phyloP scores from a whole-genome alignment of 2,797 vertebrate species.

The Clangula hyemalis region DNA sequence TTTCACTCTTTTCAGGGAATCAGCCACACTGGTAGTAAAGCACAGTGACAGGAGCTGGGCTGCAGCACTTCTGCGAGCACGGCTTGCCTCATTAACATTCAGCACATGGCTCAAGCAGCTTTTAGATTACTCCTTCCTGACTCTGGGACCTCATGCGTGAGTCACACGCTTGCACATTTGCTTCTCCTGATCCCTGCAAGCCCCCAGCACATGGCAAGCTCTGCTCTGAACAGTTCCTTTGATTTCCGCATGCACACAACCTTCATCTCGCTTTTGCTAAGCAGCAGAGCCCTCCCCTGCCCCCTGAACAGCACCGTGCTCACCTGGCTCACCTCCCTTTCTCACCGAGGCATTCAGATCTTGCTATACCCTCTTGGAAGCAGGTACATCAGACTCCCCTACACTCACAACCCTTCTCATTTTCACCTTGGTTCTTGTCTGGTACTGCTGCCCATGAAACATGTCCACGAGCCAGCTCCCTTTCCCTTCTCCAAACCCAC shows the following conservation, averaged over 20 bases:
- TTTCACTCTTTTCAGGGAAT: background rate
- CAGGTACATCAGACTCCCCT: background rate
- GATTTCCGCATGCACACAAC: background rate
- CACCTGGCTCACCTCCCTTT: background rate
- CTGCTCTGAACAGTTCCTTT: background rate
- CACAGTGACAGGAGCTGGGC: background rate
- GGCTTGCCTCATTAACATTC: conserved; percentile 12
- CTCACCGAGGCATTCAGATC: background rate
- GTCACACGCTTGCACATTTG: background rate
- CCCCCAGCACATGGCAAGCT: background rate
- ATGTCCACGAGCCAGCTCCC: background rate
- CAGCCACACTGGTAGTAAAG: background rate
- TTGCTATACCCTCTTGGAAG: background rate
- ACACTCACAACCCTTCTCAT: background rate
- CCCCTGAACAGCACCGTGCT: fast-evolving
- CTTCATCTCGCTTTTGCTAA: background rate
- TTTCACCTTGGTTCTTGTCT: fast-evolving
- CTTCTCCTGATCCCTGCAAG: background rate
- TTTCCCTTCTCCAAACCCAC: background rate
- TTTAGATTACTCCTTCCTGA: conserved; percentile 30
- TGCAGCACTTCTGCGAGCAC: background rate
- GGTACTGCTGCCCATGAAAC: background rate
- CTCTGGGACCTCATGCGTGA: background rate
- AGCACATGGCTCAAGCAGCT: background rate
- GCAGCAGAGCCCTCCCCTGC: background rate